Base-by-base conservation (phyloP, 2,888 invertebrate genomes). In the Eudemis profundana region DNA sequence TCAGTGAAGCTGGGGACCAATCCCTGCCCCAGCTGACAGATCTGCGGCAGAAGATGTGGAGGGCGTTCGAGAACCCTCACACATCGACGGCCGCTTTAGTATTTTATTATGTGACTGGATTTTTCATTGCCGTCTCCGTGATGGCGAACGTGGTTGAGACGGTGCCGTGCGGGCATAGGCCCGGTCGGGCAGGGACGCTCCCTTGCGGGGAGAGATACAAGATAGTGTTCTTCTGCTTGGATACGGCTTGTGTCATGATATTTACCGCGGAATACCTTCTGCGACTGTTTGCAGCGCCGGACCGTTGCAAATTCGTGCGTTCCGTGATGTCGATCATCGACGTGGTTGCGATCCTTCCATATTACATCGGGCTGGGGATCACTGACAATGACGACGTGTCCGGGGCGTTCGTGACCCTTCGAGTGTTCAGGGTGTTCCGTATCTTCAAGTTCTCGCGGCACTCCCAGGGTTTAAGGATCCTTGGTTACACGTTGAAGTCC, bases 401-500 rank as follows among this genome's bases (percentile, higher is more conserved):
- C 70, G 99, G 99, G 68, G 99, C 99, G 66, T 99, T 99, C 92
- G 99, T 99, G 74, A 99, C 99, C 72, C 94, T 99, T 76, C 94
- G 99, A 83, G 99, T 99, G 85, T 99, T 99, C 93, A 95, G 99
- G 78, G 99, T 99, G 79, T 99, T 99, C 94, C 96, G 99, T 87
- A 99, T 99, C 89, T 99, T 99, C 94, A 99, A 99, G 94, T 99
- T 99, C 93, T 99, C 99, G 72, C 95, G 99, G 74, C 99, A 99
- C 93, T 99, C 99, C 72, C 99, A 99, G 93, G 99, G 99, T 62
- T 94, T 99, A 67, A 94, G 99, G 72, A 99, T 99, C 87, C 95
- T 99, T 75, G 99, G 99, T 70, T 99, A 99, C 92, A 99, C 99
- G 68, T 95, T 99, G 73, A 99, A 99, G 93, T 98, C 98, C 68